Base-by-base conservation (phyloP, 2,888 invertebrate species). In the Agrochola lota region DNA sequence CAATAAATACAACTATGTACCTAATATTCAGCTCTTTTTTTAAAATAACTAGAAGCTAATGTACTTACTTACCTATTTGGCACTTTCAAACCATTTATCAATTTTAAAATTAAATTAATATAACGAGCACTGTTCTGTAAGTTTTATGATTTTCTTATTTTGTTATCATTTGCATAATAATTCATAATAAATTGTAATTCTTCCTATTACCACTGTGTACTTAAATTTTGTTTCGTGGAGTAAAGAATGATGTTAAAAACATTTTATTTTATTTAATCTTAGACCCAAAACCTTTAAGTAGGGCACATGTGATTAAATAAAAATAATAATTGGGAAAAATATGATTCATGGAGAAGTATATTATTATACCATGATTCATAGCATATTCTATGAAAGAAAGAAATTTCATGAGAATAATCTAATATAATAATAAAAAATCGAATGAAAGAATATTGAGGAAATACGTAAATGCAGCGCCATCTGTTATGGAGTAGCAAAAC, bases 201-300 rank as follows among this genome's bases (percentile, higher is more conserved):
- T 78, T 72, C 40, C 49, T 83, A 85, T 89, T 88, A 89, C 86
- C 81, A 88, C 84, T 89, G 87, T 92, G 90, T 91, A 91, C 86
- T 90, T 89, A 81, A 83, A 86, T 92, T 94, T 92, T 90, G 89
- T 93, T 94, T 93, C 88, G 90, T 93, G 92, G 90, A 94, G 92
- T 94, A 94, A 94, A 91, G 90, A 91, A 93, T 91, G 92, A 93
- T 93, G 94, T 93, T 93, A 90, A 84, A 85, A 86, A 78, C 17
- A n/a, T 52, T 64, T 85, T 78, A 81, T 90, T 91, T 89, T 77
- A 88, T 89, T 88, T 77, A 9, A 30, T 60, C 9, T 40, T 17
- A 49, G 35, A n/a, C 64, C 74, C 35, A 68, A 40, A 15, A 23
- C 40, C 52, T 15, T 23, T 30, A 30, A 1, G 5, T 46, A 26